phyloP scores from a whole-genome alignment of 1,140 invertebrate species.

The Fopius arisanus region DNA sequence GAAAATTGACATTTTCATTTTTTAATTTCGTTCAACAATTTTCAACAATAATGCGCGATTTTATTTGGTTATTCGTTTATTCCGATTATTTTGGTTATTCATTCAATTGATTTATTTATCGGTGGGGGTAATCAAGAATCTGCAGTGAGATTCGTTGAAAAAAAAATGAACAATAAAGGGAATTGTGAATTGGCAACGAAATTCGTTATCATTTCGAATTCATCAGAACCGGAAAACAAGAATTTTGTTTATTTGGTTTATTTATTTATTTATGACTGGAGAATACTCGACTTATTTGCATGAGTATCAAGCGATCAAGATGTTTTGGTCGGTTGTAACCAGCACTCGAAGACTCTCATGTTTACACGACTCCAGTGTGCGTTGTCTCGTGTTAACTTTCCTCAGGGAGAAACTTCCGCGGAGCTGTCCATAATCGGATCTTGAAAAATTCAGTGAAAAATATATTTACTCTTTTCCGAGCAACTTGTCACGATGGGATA shows the following conservation, averaged over 20 bases:
- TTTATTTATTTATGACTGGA: not conserved
- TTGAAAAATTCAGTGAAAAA: not conserved
- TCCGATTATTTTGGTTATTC: too few species aligned
- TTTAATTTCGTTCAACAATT: too few species aligned
- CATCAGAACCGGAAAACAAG: not conserved
- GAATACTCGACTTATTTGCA: not conserved
- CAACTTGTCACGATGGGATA: not conserved
- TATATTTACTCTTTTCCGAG: not conserved
- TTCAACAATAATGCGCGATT: too few species aligned
- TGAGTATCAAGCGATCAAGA: conserved; percentile 4
- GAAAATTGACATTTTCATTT: too few species aligned
- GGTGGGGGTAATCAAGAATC: too few species aligned
- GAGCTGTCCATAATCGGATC: not conserved
- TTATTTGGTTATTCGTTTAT: too few species aligned
- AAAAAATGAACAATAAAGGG: too few species aligned
- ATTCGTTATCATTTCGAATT: not conserved
- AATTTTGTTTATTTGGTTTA: not conserved
- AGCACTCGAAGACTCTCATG: not conserved
- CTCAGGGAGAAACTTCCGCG: not conserved
- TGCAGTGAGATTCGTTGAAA: too few species aligned
- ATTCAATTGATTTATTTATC: too few species aligned
- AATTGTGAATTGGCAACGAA: not conserved
- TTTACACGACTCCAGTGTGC: not conserved
- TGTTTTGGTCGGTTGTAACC: not conserved
- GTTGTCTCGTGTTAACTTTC: conserved; percentile 8